Percentiles rank a stretch among this genome's conserved stretches.
Conservation (phyloP, 2,797 vertebrate genomes). For the Rhinatrema bivittatum region DNA sequence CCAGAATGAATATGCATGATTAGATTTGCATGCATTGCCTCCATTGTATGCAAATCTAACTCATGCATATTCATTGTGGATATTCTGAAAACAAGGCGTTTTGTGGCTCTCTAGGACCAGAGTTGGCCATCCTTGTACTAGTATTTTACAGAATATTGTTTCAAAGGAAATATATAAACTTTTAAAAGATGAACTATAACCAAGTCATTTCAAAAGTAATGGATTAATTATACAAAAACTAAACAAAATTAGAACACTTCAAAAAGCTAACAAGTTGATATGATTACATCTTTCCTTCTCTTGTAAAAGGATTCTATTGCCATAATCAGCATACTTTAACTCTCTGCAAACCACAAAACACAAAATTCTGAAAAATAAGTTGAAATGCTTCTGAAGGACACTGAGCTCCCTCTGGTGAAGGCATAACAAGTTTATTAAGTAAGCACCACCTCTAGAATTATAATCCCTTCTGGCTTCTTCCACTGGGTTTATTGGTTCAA, state of each 20-base stretch:
- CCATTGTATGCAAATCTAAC: constrained; percentile 8
- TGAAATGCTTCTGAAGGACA: constrained; percentile 83
- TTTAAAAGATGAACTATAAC: constrained; percentile 24
- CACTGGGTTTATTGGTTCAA: constrained; percentile 81
- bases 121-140: constrained; percentile 4
- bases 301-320: constrained; percentile 25
- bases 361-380: constrained; percentile 56
- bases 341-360: constrained; percentile 33
- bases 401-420: constrained; percentile 86
- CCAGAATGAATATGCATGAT: too few species aligned
- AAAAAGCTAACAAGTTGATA: constrained; percentile 36
- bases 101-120: too few species aligned
- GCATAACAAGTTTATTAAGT: constrained; percentile 99
- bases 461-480: constrained; percentile 83
- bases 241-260: too few species aligned
- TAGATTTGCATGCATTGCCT: too few species aligned
- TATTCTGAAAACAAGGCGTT: too few species aligned
- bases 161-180: constrained; percentile 28
- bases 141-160: neutral
- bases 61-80: neutral
- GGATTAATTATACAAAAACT: constrained; percentile 26
- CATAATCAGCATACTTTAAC: constrained; percentile 31
- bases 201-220: constrained; percentile 34
- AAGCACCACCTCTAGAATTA: constrained; percentile 84
- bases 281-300: constrained; percentile 38